Evolutionary conservation across 2,113 vertebrate species (phyloP).

Genomic region (Heteronetta atricapilla): DNA sequence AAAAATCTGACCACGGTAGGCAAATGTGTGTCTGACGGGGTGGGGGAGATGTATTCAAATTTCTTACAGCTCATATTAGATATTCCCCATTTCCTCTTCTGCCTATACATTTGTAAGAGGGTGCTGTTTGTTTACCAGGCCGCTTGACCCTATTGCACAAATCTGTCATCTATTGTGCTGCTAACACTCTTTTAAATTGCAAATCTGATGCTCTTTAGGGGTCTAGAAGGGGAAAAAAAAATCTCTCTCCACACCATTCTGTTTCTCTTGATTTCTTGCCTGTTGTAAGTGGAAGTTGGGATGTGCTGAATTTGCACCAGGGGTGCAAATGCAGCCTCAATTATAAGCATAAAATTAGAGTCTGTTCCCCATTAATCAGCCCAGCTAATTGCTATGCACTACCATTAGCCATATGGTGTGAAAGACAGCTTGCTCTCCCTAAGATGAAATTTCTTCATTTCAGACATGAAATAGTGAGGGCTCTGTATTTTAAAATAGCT

Average conservation of each 20-base stretch:
- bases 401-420: conserved; percentile 99
- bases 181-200: conserved; percentile 82
- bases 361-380: conserved; percentile 98
- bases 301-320: conserved; percentile 93
- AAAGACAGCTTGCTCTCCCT: conserved; percentile 90
- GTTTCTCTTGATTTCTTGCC: conserved; percentile 82
- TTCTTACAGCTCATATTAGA: conserved; percentile 75
- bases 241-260: conserved; percentile 73
- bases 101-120: conserved; percentile 67
- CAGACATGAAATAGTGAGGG: conserved; percentile 86
- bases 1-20: conserved; percentile 49
- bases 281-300: conserved; percentile 82
- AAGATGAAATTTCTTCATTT: conserved; percentile 87
- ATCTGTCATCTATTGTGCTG: conserved; percentile 81
- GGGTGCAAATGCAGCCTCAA: conserved; percentile 88
- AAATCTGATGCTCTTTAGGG: conserved; percentile 82
- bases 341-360: conserved; percentile 96
- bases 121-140: conserved; percentile 82
- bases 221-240: conserved; percentile 69
- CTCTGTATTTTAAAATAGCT: conserved; percentile 84
- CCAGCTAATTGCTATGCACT: conserved; percentile 93
- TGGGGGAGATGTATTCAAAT: conserved; percentile 74
- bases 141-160: conserved; percentile 81
- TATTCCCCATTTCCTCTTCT: conserved; percentile 67
- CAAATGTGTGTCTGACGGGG: conserved; percentile 52